Evolutionary conservation across 64 coral and sea anemone species (phyloP).

Genomic region (Cladopsammia gracilis): DNA sequence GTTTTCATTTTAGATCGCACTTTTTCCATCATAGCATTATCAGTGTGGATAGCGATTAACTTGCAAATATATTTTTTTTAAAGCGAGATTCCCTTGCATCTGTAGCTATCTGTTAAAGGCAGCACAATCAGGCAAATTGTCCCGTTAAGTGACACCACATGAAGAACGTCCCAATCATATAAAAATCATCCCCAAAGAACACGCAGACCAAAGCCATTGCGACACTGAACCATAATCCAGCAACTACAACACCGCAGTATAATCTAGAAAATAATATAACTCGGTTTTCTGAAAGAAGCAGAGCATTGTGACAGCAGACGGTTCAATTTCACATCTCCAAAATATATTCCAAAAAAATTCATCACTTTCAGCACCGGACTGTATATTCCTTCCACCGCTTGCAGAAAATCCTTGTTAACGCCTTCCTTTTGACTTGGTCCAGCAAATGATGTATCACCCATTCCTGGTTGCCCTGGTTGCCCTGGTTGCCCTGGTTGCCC

Average conservation of each 20-base stretch:
- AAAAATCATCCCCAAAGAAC: background rate
- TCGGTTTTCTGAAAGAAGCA: background rate
- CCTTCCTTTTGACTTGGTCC: background rate
- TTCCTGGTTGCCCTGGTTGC: background rate
- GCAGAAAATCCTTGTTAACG: background rate
- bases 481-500: background rate
- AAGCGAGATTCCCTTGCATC: background rate
- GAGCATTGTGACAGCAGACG: background rate
- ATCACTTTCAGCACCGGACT: background rate
- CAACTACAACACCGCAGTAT: background rate
- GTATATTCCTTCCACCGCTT: conserved; percentile 10
- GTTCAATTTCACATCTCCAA: background rate
- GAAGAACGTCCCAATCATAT: background rate
- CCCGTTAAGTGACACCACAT: background rate
- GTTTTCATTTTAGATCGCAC: background rate
- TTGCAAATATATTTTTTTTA: background rate
- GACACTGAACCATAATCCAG: background rate
- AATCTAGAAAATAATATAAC: background rate
- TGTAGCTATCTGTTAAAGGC: background rate
- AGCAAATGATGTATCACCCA: background rate
- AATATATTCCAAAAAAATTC: background rate
- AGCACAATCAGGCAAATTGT: background rate
- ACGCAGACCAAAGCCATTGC: background rate
- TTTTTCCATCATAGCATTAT: background rate
- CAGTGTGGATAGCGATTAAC: background rate